Evolutionary conservation across 1,140 invertebrate genomes (phyloP), one percentile per base, ranked within the genome.

Genomic region (Ceratitis capitata): DNA sequence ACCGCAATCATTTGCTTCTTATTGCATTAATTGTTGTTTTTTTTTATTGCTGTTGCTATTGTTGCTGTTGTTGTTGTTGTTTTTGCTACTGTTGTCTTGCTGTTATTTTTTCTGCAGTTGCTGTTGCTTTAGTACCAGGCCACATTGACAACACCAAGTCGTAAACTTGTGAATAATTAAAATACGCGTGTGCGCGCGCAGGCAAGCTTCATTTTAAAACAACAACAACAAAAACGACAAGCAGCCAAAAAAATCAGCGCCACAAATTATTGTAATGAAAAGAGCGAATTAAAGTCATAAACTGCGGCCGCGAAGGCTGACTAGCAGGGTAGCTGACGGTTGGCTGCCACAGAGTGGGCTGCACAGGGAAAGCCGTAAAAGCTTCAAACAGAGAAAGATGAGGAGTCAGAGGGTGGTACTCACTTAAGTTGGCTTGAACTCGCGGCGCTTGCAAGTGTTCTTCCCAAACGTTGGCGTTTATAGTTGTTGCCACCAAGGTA

Each of bases 161-260:
- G 53, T 83, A 83, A 83, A 83, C 82, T 83, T 83, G 45, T 83
- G 82, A 83, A 83, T 83, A 83, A 83, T 83, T 83, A 83, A 83
- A 83, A 83, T 83, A 47, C 49, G 47, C 53, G 49, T 35, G 82
- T 23, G 82, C 82, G 53, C 47, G 47, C 35, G 64, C n/a, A n/a
- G n/a, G n/a, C n/a, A n/a, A n/a, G n/a, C 42, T 29, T 47, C 42
- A 49, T 10, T 49, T 23, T 16, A 35, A n/a, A 23, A 83, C 42
- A 23, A 51, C 6, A 32, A 49, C 19, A 83, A 74, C 42, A 82
- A 32, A 14, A 16, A 6, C 26, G 51, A n/a, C 23, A 83, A 49
- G 23, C 35, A 35, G 32, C 45, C 16, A 83, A 26, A 83, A 49
- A 51, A 47, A 82, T 53, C n/a, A 47, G 42, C 78, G 78, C 49